Evolutionary conservation across 2,797 vertebrate species (phyloP), one percentile per base, ranked within the genome.

Genomic region (Micromesistius poutassou): DNA sequence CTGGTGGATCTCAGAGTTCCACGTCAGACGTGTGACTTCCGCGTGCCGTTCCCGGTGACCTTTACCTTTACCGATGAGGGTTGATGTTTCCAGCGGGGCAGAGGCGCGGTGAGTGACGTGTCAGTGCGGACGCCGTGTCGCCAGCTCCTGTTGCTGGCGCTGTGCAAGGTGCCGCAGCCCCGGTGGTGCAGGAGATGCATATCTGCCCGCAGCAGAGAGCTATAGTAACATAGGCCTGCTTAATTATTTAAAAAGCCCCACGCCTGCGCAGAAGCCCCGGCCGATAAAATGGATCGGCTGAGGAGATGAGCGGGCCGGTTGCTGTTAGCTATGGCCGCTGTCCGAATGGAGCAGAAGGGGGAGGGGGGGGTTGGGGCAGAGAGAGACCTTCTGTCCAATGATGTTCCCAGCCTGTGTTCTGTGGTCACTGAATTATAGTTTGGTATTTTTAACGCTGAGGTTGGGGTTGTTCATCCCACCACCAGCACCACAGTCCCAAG

Each of bases 211-310:
- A 88, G 86, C 77, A 74, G 88, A 88, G 84, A 79, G 77, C 85
- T 84, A 86, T 83, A 85, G 88, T 87, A 92, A 90, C 75, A 81
- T 84, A 76, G 70, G 74, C 77, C 84, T 82, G 87, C 80, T 92
- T 89, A 91, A 91, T 92, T 90, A 92, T 93, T 91, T 79, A 91
- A 89, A 90, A 79, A 83, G 79, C 83, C 72, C 72, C 73, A 42
- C 72, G 50, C 50, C 4, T 19, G 50, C 16, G 50, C 50, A 19
- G 50, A 4, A 19, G 19, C 50, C 5, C 3, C 50, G 1, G 50
- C 50, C 50, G 50, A 55, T 55, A n/a, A 55, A 19, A 55, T 55
- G 50, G 50, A 55, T 55, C 14, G 16, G 50, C 4, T 4, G 50
- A 46, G 42, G 19, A 55, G 50, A 22, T 6, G 33, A 35, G 50